Evolutionary conservation across 2,888 invertebrate species (phyloP).

Genomic region (Patella ulyssiponensis): DNA sequence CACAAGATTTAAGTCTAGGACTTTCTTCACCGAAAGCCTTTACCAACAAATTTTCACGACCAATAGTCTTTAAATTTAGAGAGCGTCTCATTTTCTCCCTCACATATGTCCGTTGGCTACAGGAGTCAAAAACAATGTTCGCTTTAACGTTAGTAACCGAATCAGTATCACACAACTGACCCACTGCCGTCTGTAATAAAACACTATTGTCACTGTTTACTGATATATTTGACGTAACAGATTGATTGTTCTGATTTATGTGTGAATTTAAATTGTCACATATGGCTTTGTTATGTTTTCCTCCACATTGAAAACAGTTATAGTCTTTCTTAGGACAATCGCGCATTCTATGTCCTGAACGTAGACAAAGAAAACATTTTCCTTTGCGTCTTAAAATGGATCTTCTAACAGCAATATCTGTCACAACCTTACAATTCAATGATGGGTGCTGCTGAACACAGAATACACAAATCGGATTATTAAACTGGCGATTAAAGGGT

Average conservation of each 20-base stretch:
- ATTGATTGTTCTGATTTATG: neutral
- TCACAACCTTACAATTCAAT: neutral
- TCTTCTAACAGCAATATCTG: neutral
- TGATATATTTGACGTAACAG: neutral
- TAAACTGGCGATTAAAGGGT: no score
- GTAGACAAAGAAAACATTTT: neutral
- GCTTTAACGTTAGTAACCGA: neutral
- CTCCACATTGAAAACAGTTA: neutral
- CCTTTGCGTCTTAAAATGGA: neutral
- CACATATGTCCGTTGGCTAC: neutral
- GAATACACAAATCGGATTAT: neutral
- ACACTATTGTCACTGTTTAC: neutral
- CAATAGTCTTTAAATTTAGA: neutral
- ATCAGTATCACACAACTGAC: neutral
- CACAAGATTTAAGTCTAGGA: neutral
- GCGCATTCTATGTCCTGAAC: neutral
- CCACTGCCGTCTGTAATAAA: neutral
- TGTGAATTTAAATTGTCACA: neutral
- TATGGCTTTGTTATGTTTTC: neutral
- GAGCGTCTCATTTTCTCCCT: neutral
- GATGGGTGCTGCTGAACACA: neutral
- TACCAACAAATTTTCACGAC: constrained; percentile 2
- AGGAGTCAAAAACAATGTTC: constrained; percentile 1
- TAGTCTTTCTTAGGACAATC: neutral
- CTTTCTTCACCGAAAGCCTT: neutral